Evolutionary conservation across 30 jellyfish, hydroid and myxozoan species (phyloP), one percentile per base, ranked within the genome.

Genomic region (Morbakka virulenta): DNA sequence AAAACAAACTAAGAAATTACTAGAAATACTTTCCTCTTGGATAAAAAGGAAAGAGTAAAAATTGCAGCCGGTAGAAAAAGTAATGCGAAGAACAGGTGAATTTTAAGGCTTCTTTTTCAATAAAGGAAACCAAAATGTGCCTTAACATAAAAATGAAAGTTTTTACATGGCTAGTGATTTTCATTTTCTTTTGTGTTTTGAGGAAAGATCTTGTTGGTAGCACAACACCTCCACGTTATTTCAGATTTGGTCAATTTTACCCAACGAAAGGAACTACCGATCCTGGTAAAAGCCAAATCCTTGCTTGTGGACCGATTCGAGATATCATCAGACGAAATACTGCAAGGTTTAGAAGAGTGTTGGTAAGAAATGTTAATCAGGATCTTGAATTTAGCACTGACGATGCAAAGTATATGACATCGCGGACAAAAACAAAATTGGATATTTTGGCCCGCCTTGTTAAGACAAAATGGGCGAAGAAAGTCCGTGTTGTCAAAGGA

Each of bases 271-370:
- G 95, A 9, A 67, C 50, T 14, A 20, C 76, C 1, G 85, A 52
- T 32, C 85, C 96, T 1, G 31, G n/a, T 0, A 31, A 47, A 24
- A 85, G 96, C 76, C 96, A 91, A 65, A 82, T 50, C 1, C 35
- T 33, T 28, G 77, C 94, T 22, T 86, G 98, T 48, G 62, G 96
- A 3, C 75, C 97, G 31, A 91, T 91, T 32, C 81, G 98, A 20
- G 98, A 91, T 75, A 95, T 91, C n/a, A 91, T 91, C 61, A 79
- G 66, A 35, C 30, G 98, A 53, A 85, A 85, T 70, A 86, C 96
- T 12, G 97, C 96, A 0, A 35, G 98, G 35, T 91, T 69, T 74
- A 83, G 86, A 35, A 91, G 80, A 52, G 96, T 91, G 32, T 64
- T 91, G 26, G 96, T 91, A 28, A 49, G 98, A 57, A 91, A 80